Evolutionary conservation across 1,140 invertebrate species (phyloP), one percentile per base, ranked within the genome.

Genomic region (Cardiocondyla obscurior): DNA sequence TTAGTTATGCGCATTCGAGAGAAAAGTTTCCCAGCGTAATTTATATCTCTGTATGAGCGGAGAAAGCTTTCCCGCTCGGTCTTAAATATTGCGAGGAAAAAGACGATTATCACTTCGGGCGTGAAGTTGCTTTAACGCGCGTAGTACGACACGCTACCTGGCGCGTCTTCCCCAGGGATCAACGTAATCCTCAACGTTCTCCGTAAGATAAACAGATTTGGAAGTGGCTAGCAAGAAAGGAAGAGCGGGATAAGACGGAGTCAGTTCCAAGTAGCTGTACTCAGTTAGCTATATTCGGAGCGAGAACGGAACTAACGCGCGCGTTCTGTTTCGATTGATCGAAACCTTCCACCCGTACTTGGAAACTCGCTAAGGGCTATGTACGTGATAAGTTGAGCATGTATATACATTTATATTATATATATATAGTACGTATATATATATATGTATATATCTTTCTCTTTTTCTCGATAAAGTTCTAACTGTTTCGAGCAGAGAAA

Each of bases 161-260:
- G 76, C 28, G 73, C 57, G 19, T 22, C 55, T 49, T 72, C 49
- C 51, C 46, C 39, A 44, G 44, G 55, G 53, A 53, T 49, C 22
- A 79, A 70, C 39, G 46, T 70, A 84, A 72, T 72, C 30, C 57
- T 49, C 46, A n/a, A n/a, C 44, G 28, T 62, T 84, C 67, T 84
- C 65, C 53, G 36, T 44, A 84, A 84, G 82, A 84, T 84, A 85
- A 84, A 81, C 65, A 85, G 73, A 85, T 85, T 84, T 70, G 42
- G 73, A 30, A 33, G n/a, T 39, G 72, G 22, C 6, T 62, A 39
- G 42, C 12, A 16, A 19, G 28, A 19, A n/a, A 14, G 70, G 12
- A 2, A 2, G 19, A 22, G 7, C 14, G 7, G 25, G 16, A 8
- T 39, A 22, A 25, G 16, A 14, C 12, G 53, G 30, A 53, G 39